A percentile compares a stretch with the other conserved stretches of the same genome.
Conservation (phyloP, 2,113 vertebrate species). For the Microtus ochrogaster region DNA sequence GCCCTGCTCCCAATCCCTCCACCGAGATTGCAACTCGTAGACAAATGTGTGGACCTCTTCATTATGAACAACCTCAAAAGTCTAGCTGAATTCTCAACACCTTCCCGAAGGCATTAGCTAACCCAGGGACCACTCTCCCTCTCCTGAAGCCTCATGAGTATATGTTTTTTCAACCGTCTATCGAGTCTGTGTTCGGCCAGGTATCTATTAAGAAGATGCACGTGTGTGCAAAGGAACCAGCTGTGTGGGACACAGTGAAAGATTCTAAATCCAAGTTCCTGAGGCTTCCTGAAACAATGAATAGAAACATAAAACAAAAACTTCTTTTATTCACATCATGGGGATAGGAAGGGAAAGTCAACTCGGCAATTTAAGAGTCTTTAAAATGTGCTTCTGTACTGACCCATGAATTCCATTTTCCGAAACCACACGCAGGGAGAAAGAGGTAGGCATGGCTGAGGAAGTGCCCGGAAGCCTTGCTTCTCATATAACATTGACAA, state of each 20-base stretch:
- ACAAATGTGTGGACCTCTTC: constrained; percentile 5
- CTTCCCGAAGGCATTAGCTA: not conserved
- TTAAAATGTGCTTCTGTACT: not conserved
- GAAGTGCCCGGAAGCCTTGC: not conserved
- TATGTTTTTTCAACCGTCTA: not conserved
- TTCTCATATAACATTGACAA: not conserved
- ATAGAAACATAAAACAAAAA: not conserved
- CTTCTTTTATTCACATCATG: not conserved
- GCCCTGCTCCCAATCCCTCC: not conserved
- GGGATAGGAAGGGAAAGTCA: not conserved
- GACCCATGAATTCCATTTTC: not conserved
- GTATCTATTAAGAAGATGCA: not conserved
- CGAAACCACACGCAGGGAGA: not conserved
- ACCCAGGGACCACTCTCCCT: not conserved
- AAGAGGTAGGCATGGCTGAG: not conserved
- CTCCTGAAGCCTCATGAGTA: not conserved
- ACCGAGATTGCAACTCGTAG: not conserved
- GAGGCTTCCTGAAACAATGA: not conserved
- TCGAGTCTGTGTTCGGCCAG: not conserved
- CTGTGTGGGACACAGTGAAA: not conserved
- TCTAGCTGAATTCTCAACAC: not conserved
- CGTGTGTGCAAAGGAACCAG: not conserved
- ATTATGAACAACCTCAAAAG: not conserved
- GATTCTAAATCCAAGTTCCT: not conserved
- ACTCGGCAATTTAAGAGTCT: constrained; percentile 23